Conservation (phyloP, 2,888 invertebrate genomes). For the Epinotia ramella region DNA sequence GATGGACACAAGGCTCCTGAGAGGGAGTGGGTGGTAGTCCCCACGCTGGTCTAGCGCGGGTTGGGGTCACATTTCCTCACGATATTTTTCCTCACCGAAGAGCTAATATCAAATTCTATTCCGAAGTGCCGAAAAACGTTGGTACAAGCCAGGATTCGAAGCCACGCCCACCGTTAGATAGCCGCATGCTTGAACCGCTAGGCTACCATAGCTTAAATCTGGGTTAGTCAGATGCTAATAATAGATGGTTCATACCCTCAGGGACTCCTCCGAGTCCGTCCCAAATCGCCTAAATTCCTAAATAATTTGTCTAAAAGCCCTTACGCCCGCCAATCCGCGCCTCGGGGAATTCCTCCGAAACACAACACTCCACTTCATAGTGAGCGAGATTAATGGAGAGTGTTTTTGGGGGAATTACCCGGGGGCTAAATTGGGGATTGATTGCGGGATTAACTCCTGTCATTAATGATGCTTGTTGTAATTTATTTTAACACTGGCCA, state of each 20-base stretch:
- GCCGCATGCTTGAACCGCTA: too few species aligned
- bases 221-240: too few species aligned
- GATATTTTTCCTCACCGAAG: too few species aligned
- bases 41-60: too few species aligned
- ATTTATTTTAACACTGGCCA: not conserved
- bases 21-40: too few species aligned
- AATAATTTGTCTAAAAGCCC: slow-evolving; percentile 35
- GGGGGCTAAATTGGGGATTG: slow-evolving; percentile 1
- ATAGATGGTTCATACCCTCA: not conserved
- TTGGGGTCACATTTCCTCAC: too few species aligned
- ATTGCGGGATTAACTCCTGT: slow-evolving; percentile 34
- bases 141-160: too few species aligned
- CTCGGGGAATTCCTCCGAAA: slow-evolving; percentile 29
- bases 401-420: slow-evolving; percentile 25
- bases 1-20: too few species aligned
- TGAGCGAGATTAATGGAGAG: slow-evolving; percentile 33
- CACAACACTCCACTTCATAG: slow-evolving; percentile 40
- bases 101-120: too few species aligned
- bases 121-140: too few species aligned
- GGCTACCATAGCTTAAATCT: too few species aligned
- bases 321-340: slow-evolving; percentile 17
- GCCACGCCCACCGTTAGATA: too few species aligned
- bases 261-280: not conserved
- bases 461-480: not conserved
- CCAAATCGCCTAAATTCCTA: slow-evolving; percentile 30